phyloP scores from a whole-genome alignment of 2,888 invertebrate genomes.

The Drosophila incognita region DNA sequence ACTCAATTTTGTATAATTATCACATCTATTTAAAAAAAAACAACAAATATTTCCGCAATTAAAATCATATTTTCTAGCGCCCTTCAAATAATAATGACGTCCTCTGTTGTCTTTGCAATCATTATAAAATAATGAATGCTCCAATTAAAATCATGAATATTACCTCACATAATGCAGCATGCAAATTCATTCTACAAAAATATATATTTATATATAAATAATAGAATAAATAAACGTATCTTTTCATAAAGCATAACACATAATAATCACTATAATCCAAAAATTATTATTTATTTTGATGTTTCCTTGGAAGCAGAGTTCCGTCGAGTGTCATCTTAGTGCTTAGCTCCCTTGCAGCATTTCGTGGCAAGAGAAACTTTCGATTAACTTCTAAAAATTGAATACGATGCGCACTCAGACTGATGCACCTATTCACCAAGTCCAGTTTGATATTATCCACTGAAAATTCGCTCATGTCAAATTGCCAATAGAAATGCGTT shows the following conservation, averaged over 20 bases:
- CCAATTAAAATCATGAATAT: constrained; percentile 48
- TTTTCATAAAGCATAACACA: neutral
- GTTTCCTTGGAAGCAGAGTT: constrained; percentile 10
- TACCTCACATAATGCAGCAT: neutral
- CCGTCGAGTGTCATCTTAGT: constrained; percentile 24
- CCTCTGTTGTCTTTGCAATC: constrained; percentile 48
- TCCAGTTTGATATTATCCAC: constrained; percentile 23
- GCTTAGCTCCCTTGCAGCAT: constrained; percentile 5
- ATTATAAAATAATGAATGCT: constrained; percentile 39
- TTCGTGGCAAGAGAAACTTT: constrained; percentile 27
- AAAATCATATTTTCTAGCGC: constrained; percentile 71
- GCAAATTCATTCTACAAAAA: neutral
- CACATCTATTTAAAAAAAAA: constrained; percentile 54
- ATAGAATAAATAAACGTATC: neutral
- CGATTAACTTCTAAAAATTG: constrained; percentile 9
- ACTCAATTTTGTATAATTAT: constrained; percentile 71
- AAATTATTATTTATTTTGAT: neutral
- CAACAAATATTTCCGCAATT: constrained; percentile 72
- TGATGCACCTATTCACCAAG: constrained; percentile 6
- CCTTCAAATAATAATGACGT: constrained; percentile 58
- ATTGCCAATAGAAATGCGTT: constrained; percentile 20
- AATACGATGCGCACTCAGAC: constrained; percentile 13
- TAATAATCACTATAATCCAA: neutral
- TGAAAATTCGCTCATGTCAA: constrained; percentile 36
- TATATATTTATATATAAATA: neutral